phyloP scores from a whole-genome alignment of 92 coral and sea anemone species.

The Paramuricea clavata region DNA sequence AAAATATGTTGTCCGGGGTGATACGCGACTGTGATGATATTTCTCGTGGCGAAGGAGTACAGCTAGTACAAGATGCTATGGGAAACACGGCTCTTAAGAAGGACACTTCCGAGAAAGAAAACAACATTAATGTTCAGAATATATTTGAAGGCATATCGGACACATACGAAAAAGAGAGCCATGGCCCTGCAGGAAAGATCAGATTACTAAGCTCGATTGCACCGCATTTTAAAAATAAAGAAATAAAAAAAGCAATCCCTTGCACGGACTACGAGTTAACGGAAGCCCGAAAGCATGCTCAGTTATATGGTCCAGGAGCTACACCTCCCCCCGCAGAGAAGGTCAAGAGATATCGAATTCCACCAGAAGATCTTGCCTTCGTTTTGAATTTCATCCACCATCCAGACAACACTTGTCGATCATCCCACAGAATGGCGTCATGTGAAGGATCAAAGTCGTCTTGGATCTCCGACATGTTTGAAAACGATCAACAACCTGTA shows the following conservation, averaged over 20 bases:
- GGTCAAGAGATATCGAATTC: conserved; percentile 50
- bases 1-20: not conserved
- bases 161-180: conserved; percentile 33
- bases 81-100: not conserved
- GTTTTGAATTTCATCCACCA: conserved; percentile 45
- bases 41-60: conserved; percentile 33
- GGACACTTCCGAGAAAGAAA: not conserved
- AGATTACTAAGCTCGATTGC: conserved; percentile 58
- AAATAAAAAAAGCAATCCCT: conserved; percentile 39
- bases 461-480: conserved; percentile 51
- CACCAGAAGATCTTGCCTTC: conserved; percentile 51
- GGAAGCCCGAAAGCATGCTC: conserved; percentile 55
- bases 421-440: conserved; percentile 44
- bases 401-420: conserved; percentile 53
- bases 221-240: conserved; percentile 59
- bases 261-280: conserved; percentile 55
- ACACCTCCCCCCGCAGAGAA: conserved; percentile 31
- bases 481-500: conserved; percentile 37
- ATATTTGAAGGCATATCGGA: conserved; percentile 25
- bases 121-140: not conserved
- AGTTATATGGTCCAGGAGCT: conserved; percentile 46
- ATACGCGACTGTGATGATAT: conserved; percentile 18
- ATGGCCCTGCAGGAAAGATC: conserved; percentile 30
- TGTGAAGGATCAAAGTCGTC: conserved; percentile 51
- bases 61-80: conserved; percentile 17